Percentiles rank a stretch among this genome's conserved stretches.
Evolutionary conservation across 2,888 invertebrate genomes (phyloP).

Genomic region (Cheilosia vernalis): DNA sequence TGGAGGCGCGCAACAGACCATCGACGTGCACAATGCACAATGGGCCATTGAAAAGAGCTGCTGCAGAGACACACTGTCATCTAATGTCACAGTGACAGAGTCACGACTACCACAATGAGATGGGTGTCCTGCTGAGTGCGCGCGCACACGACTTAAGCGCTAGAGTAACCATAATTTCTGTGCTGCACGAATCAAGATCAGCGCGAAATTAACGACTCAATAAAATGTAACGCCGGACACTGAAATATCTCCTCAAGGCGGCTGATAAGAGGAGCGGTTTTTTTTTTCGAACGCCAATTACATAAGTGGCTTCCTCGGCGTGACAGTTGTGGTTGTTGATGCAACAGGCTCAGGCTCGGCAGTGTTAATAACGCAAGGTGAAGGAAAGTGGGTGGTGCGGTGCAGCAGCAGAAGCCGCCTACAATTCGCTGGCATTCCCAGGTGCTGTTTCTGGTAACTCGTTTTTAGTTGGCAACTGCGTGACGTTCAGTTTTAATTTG

Average conservation of each 20-base stretch:
- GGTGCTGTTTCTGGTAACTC: conserved; percentile 28
- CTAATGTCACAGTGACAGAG: conserved; percentile 67
- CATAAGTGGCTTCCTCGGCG: conserved; percentile 28
- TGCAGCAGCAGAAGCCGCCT: conserved; percentile 1
- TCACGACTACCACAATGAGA: conserved; percentile 54
- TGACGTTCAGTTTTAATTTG: conserved; percentile 22
- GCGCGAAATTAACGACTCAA: conserved; percentile 66
- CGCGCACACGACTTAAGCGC: conserved; percentile 41
- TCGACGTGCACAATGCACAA: conserved; percentile 21
- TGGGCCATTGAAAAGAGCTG: conserved; percentile 37
- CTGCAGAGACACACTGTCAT: conserved; percentile 42
- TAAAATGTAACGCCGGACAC: conserved; percentile 51
- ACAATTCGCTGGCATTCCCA: conserved; percentile 45
- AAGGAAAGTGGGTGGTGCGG: conserved; percentile 31
- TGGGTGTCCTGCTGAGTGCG: conserved; percentile 55
- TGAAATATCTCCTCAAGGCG: conserved; percentile 8
- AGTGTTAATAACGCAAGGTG: conserved; percentile 7
- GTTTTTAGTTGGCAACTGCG: conserved; percentile 22
- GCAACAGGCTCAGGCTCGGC: conserved; percentile 12
- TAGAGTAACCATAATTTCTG: conserved; percentile 54
- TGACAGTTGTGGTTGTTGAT: conserved; percentile 19
- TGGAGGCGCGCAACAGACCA: conserved; percentile 31
- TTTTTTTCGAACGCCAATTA: neutral
- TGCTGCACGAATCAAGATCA: conserved; percentile 66
- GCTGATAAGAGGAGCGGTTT: conserved; percentile 10